These are phyloP conservation scores for Stictocephala bisonia DNA, from an alignment of 2,888 invertebrate species.

Conservation along the genomic window DNA sequence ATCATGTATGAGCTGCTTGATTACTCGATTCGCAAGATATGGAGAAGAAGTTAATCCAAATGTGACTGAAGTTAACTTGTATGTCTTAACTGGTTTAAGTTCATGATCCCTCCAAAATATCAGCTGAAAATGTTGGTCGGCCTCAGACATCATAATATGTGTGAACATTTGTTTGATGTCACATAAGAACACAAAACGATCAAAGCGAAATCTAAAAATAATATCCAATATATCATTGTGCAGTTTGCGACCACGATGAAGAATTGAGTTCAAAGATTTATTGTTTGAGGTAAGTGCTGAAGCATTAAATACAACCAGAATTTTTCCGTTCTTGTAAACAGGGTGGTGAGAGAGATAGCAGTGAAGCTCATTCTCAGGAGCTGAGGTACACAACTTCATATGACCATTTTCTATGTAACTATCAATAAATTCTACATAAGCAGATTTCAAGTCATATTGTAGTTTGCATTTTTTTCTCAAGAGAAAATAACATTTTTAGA, in stretches of 20 bases:
- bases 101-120: constrained; percentile 55
- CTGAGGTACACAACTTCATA: neutral
- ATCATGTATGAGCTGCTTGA: too few relatives aligned
- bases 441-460: neutral
- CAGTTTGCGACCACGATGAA: constrained; percentile 1
- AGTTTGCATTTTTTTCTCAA: neutral
- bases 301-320: constrained; percentile 14
- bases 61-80: too few relatives aligned
- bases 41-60: too few relatives aligned
- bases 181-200: neutral
- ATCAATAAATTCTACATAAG: neutral
- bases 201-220: neutral
- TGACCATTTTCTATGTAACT: neutral
- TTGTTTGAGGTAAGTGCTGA: neutral
- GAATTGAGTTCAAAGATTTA: neutral
- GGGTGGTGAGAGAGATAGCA: neutral
- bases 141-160: constrained; percentile 28
- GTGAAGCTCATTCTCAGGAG: neutral
- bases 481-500: neutral
- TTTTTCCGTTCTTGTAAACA: neutral
- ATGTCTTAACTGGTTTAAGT: constrained; percentile 47
- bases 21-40: too few relatives aligned
- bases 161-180: constrained; percentile 48
- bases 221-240: constrained; percentile 2
- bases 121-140: constrained; percentile 52